A percentile compares a stretch with the other conserved stretches of the same genome.
Evolutionary conservation across 1,140 invertebrate genomes (phyloP).

Genomic region (Metopolophium dirhodum): DNA sequence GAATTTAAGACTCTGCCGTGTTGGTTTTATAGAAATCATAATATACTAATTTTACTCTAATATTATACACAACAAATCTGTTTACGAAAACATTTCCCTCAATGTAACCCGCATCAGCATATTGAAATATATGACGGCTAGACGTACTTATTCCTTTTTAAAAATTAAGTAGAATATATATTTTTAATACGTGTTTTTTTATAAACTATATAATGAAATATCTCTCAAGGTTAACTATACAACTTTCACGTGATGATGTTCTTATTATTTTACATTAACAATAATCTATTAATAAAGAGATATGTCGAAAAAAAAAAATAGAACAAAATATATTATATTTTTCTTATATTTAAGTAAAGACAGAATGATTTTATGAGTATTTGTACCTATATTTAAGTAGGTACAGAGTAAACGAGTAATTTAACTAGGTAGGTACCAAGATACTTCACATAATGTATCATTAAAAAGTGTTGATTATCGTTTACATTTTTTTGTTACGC

Average conservation of each 20-base stretch:
- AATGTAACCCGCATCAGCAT: not conserved
- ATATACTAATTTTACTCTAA: no score
- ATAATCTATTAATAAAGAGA: not conserved
- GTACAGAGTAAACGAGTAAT: not conserved
- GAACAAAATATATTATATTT: not conserved
- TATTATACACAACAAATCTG: no score
- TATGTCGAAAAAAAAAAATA: not conserved
- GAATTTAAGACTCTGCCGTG: no score
- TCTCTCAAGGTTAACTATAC: not conserved
- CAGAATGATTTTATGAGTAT: not conserved
- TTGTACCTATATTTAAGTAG: not conserved
- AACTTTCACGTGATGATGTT: not conserved
- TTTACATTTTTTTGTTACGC: not conserved
- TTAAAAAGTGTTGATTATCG: no score
- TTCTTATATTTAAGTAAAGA: not conserved
- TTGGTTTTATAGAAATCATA: no score
- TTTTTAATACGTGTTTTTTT: not conserved
- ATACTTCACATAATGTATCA: not conserved
- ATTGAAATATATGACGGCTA: not conserved
- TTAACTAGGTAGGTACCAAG: not conserved
- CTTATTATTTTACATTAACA: not conserved
- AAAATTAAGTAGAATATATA: not conserved
- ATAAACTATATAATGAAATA: not conserved
- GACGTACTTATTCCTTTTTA: not conserved
- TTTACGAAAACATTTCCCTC: not conserved